Percentiles rank a stretch among this genome's conserved stretches.
Conservation (phyloP, 2,888 invertebrate species). For the Noctua janthina region DNA sequence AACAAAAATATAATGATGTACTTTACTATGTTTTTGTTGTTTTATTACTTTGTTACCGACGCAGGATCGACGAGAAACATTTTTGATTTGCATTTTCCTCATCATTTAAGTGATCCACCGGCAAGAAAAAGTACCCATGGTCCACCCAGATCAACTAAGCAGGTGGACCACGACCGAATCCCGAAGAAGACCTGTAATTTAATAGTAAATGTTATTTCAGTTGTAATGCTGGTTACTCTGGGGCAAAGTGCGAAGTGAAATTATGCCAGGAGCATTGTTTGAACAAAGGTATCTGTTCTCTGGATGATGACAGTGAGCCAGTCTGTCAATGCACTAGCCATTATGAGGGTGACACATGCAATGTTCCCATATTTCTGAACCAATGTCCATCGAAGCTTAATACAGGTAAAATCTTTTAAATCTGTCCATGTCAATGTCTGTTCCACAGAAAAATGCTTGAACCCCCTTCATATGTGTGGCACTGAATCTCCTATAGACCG, state of each 20-base stretch:
- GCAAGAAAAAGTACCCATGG: too few relatives aligned
- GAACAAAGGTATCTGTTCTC: neutral
- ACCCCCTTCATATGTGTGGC: neutral
- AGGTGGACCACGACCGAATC: too few relatives aligned
- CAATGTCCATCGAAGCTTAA: neutral
- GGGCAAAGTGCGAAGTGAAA: conserved; percentile 84
- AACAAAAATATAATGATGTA: neutral
- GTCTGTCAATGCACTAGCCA: neutral
- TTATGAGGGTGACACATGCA: neutral
- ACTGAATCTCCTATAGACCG: neutral
- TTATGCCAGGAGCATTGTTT: conserved; percentile 1
- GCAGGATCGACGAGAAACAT: neutral
- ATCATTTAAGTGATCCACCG: too few relatives aligned
- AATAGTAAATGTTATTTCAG: conserved; percentile 67
- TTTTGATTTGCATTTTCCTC: too few relatives aligned
- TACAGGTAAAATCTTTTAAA: neutral
- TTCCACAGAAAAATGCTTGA: neutral
- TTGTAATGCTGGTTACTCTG: conserved; percentile 83
- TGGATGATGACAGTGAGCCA: neutral
- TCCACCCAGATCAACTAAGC: too few relatives aligned
- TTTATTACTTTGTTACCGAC: neutral
- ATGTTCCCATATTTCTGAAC: neutral
- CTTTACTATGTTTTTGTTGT: neutral
- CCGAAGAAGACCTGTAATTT: neutral
- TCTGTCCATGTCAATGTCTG: neutral